A percentile compares a stretch with the other conserved stretches of the same genome.
Conservation (phyloP, 1,140 invertebrate species). For the Hycleus phaleratus region DNA sequence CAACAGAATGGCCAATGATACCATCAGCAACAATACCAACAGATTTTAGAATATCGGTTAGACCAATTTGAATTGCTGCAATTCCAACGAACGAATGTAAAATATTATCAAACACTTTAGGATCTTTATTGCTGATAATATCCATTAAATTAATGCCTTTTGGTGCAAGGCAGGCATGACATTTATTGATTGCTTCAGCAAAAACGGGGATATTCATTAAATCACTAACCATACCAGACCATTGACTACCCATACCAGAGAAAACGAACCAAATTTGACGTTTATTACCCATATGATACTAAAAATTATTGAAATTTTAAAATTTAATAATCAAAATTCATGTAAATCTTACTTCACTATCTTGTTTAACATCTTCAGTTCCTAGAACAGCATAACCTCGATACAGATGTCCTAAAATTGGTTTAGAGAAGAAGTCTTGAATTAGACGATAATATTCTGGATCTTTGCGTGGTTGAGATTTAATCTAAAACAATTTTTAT, state of each 20-base stretch:
- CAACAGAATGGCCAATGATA: slow-evolving; percentile 83
- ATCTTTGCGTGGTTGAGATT: slow-evolving; percentile 39
- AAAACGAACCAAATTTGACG: slow-evolving; percentile 54
- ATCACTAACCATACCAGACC: slow-evolving; percentile 55
- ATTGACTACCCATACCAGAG: slow-evolving; percentile 65
- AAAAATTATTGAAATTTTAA: slow-evolving; percentile 32
- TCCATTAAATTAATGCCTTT: slow-evolving; percentile 72
- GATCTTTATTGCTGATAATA: slow-evolving; percentile 67
- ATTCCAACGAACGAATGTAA: slow-evolving; percentile 87
- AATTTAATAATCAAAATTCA: not conserved
- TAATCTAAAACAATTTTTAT: slow-evolving; percentile 25
- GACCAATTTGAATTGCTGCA: slow-evolving; percentile 79
- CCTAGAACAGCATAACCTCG: slow-evolving; percentile 50
- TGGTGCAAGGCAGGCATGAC: slow-evolving; percentile 60
- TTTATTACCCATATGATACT: slow-evolving; percentile 43
- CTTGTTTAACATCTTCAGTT: slow-evolving; percentile 24
- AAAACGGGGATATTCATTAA: slow-evolving; percentile 60
- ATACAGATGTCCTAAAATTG: slow-evolving; percentile 53
- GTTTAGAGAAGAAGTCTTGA: slow-evolving; percentile 44
- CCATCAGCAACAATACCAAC: slow-evolving; percentile 72
- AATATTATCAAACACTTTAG: slow-evolving; percentile 70
- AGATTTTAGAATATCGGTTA: slow-evolving; percentile 66
- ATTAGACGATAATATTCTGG: slow-evolving; percentile 48
- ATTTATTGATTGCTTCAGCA: slow-evolving; percentile 56
- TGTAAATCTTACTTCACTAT: slow-evolving; percentile 28